Conservation (phyloP, 2,113 vertebrate species). For the Callipepla squamata region DNA sequence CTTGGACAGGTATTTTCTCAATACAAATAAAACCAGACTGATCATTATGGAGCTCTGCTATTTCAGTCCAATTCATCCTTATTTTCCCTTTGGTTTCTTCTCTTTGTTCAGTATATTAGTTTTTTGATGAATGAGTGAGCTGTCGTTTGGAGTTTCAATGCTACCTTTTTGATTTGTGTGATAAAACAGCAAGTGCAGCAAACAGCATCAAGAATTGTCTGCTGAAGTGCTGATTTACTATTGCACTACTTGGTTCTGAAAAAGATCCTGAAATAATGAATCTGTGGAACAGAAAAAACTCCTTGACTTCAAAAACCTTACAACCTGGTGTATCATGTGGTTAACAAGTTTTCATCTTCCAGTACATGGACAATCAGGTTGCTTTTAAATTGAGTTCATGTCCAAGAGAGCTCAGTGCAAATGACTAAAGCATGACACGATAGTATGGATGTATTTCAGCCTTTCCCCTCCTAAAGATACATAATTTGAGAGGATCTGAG, state of each 20-base stretch:
- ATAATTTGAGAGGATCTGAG: neutral
- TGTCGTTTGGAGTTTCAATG: neutral
- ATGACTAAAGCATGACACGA: neutral
- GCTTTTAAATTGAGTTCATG: neutral
- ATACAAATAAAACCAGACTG: neutral
- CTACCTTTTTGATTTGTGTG: slow-evolving; percentile 15
- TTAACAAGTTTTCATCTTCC: neutral
- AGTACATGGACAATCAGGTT: rapidly evolving
- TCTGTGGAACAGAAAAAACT: neutral
- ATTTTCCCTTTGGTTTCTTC: slow-evolving; percentile 14
- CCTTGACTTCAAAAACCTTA: neutral
- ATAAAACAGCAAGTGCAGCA: slow-evolving; percentile 13
- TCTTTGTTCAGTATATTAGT: neutral
- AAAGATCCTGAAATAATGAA: neutral
- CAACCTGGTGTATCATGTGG: neutral
- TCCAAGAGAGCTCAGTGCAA: neutral
- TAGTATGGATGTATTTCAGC: neutral
- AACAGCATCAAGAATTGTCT: neutral
- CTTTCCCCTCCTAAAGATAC: neutral
- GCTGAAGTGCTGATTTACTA: neutral
- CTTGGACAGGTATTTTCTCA: neutral
- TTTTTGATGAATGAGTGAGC: slow-evolving; percentile 10
- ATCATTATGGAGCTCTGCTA: neutral
- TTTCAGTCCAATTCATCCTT: slow-evolving; percentile 3
- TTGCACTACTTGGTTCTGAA: neutral